Evolutionary conservation across 2,113 vertebrate species (phyloP).

Genomic region (Mastomys natalensis): DNA sequence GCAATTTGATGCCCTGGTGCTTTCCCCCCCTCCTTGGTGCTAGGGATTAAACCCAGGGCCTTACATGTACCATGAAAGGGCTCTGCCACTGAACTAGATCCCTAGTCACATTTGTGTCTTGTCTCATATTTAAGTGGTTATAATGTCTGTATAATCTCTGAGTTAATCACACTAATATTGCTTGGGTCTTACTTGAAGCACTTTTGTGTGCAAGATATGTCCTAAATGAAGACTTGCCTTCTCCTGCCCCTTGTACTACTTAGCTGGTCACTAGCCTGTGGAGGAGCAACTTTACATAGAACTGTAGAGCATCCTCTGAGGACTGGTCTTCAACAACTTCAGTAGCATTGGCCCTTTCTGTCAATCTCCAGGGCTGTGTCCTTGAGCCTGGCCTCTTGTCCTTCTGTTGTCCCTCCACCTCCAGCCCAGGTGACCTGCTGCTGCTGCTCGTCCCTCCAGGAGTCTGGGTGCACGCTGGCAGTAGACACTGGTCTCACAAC

Average conservation of each 20-base stretch:
- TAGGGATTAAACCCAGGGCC: neutral
- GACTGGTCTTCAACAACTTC: neutral
- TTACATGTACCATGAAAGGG: neutral
- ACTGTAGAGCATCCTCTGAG: neutral
- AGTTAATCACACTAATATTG: constrained; percentile 15
- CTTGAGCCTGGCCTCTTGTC: neutral
- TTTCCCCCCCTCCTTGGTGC: neutral
- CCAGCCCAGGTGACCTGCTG: neutral
- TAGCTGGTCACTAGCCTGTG: neutral
- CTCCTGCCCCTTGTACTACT: neutral
- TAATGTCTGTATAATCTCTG: neutral
- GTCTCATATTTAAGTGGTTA: constrained; percentile 26
- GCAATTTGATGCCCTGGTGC: neutral
- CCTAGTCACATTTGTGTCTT: neutral
- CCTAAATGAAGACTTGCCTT: neutral
- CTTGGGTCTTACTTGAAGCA: constrained; percentile 49
- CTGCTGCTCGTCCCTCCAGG: neutral
- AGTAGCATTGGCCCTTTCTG: neutral
- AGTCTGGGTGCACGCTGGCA: neutral
- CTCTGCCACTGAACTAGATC: neutral
- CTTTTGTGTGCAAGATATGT: constrained; percentile 26
- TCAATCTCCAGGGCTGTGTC: constrained; percentile 32
- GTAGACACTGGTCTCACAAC: neutral
- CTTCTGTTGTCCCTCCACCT: neutral
- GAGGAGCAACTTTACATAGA: neutral